phyloP scores from a whole-genome alignment of 1,140 invertebrate species.

The Aphaenogaster rudis region DNA sequence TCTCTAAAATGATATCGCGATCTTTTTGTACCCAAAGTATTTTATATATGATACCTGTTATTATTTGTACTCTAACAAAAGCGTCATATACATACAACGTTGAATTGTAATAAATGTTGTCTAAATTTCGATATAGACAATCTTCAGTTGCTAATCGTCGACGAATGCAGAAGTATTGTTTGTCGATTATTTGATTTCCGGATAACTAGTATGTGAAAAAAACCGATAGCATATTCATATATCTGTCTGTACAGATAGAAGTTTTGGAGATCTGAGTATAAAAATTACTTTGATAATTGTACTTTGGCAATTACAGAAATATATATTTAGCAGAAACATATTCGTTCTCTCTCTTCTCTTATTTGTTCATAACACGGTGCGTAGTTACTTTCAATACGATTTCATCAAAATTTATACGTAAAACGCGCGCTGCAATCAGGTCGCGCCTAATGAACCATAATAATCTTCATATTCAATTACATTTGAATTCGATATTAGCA shows the following conservation, averaged over 20 bases:
- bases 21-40: neutral
- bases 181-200: conserved; percentile 1
- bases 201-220: neutral
- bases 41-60: neutral
- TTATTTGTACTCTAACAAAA: neutral
- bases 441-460: conserved; percentile 28
- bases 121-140: neutral
- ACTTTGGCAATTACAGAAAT: neutral
- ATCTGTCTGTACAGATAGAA: neutral
- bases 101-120: neutral
- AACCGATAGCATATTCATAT: neutral
- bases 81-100: neutral
- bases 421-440: conserved; percentile 28
- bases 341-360: neutral
- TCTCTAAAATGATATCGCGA: neutral
- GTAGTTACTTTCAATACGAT: conserved; percentile 3
- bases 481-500: conserved; percentile 19
- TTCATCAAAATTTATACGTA: conserved; percentile 33
- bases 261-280: neutral
- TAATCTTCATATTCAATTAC: conserved; percentile 52
- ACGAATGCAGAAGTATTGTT: neutral
- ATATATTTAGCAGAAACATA: neutral
- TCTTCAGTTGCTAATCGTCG: neutral
- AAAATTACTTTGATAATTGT: conserved; percentile 9
- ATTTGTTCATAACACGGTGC: neutral